phyloP scores from a whole-genome alignment of 2,888 invertebrate species.

The Stenichneumon culpator region DNA sequence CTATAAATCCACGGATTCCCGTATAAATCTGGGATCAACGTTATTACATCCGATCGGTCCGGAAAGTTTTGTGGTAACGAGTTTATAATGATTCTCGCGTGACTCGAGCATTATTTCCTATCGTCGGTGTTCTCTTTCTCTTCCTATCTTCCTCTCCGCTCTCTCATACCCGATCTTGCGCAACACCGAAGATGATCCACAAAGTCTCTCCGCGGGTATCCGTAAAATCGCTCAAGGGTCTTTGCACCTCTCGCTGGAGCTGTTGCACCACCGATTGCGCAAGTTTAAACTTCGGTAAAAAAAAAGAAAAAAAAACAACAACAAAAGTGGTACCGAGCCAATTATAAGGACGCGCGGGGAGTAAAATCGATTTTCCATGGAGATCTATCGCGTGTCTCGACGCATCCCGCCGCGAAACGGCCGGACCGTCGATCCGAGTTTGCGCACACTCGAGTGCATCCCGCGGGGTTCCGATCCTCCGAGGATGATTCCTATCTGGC shows the following conservation, averaged over 20 bases:
- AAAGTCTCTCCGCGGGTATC: constrained; percentile 7
- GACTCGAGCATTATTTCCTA: constrained; percentile 42
- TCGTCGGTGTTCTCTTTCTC: constrained; percentile 8
- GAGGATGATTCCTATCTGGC: constrained; percentile 40
- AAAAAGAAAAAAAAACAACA: not conserved
- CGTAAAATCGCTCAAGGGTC: not conserved
- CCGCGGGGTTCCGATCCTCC: constrained; percentile 40
- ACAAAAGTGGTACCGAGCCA: constrained; percentile 44
- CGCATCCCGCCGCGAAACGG: constrained; percentile 28
- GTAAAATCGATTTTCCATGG: constrained; percentile 58
- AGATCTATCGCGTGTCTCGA: constrained; percentile 57
- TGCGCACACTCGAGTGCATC: constrained; percentile 34
- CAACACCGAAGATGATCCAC: constrained; percentile 49
- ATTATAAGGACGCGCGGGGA: constrained; percentile 40
- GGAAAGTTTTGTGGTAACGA: constrained; percentile 52
- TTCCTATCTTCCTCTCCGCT: not conserved
- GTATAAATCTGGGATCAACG: constrained; percentile 31
- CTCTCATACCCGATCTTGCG: constrained; percentile 26
- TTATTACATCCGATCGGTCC: constrained; percentile 38
- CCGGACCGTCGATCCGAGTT: constrained; percentile 15
- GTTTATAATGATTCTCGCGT: constrained; percentile 61
- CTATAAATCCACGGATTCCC: not conserved
- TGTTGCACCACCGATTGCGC: not conserved
- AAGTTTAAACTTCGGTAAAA: not conserved
- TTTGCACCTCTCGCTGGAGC: not conserved